Percentiles rank a stretch among this genome's conserved stretches.
Conservation (phyloP, 2,888 invertebrate genomes). For the Rotaria sp. region DNA sequence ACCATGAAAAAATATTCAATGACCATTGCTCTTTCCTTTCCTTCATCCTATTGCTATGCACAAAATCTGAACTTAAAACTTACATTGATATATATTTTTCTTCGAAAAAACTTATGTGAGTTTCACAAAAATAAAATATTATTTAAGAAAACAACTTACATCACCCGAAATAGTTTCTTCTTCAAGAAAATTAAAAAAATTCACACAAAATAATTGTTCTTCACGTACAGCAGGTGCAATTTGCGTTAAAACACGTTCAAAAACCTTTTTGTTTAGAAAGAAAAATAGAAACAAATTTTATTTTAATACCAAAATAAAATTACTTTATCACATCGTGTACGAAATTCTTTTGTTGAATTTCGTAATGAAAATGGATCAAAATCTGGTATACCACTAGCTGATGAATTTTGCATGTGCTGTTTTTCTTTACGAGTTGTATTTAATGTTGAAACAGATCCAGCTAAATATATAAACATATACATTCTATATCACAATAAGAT, state of each 20-base stretch:
- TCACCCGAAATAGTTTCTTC: neutral
- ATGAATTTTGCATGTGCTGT: neutral
- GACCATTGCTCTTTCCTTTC: too few species aligned
- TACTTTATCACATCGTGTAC: conserved; percentile 15
- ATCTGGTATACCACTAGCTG: neutral
- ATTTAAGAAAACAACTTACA: neutral
- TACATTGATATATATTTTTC: too few species aligned
- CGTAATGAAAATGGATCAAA: neutral
- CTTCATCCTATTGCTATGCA: too few species aligned
- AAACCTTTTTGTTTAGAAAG: conserved; percentile 56
- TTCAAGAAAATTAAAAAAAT: conserved; percentile 73
- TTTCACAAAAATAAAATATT: too few species aligned
- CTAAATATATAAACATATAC: neutral
- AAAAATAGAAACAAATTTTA: neutral
- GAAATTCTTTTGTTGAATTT: neutral
- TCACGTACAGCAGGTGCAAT: conserved; percentile 82
- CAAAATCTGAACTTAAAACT: too few species aligned
- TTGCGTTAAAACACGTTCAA: conserved; percentile 77
- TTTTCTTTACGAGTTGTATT: conserved; percentile 29
- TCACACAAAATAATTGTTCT: conserved; percentile 86
- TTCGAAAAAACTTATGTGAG: neutral
- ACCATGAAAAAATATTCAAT: too few species aligned
- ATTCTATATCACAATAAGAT: conserved; percentile 18
- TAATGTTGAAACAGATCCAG: conserved; percentile 9
- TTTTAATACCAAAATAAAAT: neutral